Evolutionary conservation across 2,888 invertebrate species (phyloP).

Genomic region (Cantharis flavilabris): DNA sequence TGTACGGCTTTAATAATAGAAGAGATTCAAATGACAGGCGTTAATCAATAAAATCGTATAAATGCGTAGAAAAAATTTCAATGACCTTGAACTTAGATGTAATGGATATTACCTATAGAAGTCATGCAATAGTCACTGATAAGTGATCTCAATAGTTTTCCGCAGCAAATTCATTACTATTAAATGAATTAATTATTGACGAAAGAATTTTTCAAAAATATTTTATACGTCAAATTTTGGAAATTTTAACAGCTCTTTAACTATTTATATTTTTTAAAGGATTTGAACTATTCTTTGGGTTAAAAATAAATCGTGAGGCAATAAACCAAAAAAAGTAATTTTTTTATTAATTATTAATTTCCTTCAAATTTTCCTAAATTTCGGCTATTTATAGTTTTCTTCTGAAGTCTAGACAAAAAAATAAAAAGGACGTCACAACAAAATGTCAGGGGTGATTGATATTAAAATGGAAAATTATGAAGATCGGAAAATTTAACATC

Average conservation of each 20-base stretch:
- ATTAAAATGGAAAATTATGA: neutral
- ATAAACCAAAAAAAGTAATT: neutral
- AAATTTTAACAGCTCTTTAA: too few relatives aligned
- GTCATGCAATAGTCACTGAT: neutral
- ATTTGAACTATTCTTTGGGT: neutral
- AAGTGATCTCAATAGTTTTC: neutral
- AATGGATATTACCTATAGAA: neutral
- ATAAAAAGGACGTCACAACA: neutral
- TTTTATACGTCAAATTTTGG: neutral
- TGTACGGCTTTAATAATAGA: neutral
- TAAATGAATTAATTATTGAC: neutral
- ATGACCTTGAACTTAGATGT: neutral
- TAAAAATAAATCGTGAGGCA: neutral
- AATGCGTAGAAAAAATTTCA: neutral
- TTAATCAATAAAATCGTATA: neutral
- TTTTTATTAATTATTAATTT: neutral
- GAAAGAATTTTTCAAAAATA: neutral
- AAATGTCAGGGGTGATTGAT: neutral
- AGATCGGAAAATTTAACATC: neutral
- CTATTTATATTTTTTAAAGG: neutral
- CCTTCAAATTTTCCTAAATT: neutral
- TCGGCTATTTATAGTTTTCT: neutral
- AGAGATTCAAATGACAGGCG: neutral
- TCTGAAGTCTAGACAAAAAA: neutral
- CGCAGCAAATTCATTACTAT: neutral